Base-by-base conservation (phyloP, 2,797 vertebrate genomes). In the Cynopterus sphinx region DNA sequence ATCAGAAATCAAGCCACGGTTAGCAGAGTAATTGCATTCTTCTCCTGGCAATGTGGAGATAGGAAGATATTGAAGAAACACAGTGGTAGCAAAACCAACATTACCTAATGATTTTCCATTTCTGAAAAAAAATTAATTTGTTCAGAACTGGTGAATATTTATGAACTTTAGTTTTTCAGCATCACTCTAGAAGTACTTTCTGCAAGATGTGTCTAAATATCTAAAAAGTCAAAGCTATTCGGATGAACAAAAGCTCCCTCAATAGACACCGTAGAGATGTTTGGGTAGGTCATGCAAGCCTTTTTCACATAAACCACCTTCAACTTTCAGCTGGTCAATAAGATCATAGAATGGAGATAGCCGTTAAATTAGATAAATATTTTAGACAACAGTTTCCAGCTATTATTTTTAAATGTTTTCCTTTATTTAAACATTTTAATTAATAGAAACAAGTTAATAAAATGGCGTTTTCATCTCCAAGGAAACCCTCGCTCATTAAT, bases 111-210 rank as follows among this genome's bases (percentile, higher is more conserved):
- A 90, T 51, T 36, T 49, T 41, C 9, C 12, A 2, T 88, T 85
- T 90, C 73, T 59, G 22, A n/a, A 53, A 75, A 75, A 55, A 17
- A 33, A 36, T 73, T 73, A 15, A 55, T 28, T 68, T 61, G 39
- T 43, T 96, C 75, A 22, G 61, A 91, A 63, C 13, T 84, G 24
- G 36, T 89, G 33, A 90, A 43, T 90, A 90, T 71, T 82, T 73
- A 91, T 89, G 31, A 83, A 59, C 1, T 19, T 61, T 26, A 49
- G 8, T 59, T 41, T 87, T 55, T 74, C 3, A n/a, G 19, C 19
- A 84, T 59, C 55, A 17, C 1, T 67, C 19, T 49, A 70, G 28
- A 53, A 6, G 8, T 74, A 74, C 9, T 59, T 93, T 83, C 0
- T 26, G 24, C 2, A 78, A 94, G 77, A 51, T 68, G 28, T 73